Conservation (phyloP, 2,888 invertebrate species). For the Pardosa pseudoannulata region DNA sequence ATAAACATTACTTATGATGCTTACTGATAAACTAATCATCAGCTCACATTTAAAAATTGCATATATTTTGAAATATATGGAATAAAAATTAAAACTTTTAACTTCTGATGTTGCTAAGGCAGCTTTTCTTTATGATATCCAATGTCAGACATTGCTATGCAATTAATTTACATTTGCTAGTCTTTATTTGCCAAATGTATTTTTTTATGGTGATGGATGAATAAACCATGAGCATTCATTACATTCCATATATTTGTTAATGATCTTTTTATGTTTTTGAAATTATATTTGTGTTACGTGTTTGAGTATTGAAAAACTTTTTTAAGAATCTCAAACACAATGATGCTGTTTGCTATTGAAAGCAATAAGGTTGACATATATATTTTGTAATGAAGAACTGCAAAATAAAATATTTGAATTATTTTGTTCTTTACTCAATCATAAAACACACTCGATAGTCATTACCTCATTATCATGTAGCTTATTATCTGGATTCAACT, state of each 20-base stretch:
- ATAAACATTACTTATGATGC: background rate
- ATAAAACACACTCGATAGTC: no score
- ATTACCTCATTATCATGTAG: no score
- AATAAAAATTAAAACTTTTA: background rate
- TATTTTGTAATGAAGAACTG: constrained; percentile 8
- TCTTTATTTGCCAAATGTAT: constrained; percentile 62
- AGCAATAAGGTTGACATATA: constrained; percentile 10
- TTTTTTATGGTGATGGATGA: constrained; percentile 40
- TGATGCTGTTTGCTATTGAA: background rate
- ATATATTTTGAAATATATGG: background rate
- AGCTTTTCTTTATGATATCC: constrained; percentile 32
- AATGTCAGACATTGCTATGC: constrained; percentile 25
- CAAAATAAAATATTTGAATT: constrained; percentile 14
- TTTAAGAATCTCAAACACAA: constrained; percentile 7
- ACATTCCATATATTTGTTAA: constrained; percentile 44
- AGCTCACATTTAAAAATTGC: background rate
- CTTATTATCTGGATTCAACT: no score
- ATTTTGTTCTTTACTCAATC: background rate
- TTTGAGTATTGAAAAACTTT: background rate
- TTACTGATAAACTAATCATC: background rate
- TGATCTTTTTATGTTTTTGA: constrained; percentile 6
- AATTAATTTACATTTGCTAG: constrained; percentile 62
- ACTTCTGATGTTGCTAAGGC: constrained; percentile 19
- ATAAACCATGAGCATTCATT: constrained; percentile 19
- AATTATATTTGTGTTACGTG: constrained; percentile 11